Base-by-base conservation (phyloP, 2,888 invertebrate species). In the Drosophila greeni region DNA sequence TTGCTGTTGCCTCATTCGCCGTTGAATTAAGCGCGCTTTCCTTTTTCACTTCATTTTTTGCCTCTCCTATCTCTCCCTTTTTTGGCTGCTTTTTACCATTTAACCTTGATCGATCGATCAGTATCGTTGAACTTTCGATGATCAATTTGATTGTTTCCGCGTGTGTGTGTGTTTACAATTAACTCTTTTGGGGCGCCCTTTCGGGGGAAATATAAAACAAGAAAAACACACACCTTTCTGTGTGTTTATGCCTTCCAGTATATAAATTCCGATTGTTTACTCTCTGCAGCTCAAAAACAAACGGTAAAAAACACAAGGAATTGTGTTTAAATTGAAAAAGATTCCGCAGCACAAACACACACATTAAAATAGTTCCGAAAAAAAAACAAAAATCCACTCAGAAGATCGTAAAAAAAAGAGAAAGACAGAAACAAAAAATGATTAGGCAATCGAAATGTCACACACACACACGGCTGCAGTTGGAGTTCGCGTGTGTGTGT, bases 111-210 rank as follows among this genome's bases (percentile, higher is more conserved):
- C 75, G 77, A 81, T 77, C 78, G 59, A 66, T 66, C 51, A 37
- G 66, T 77, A 81, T 68, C 78, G 78, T 77, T 76, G 76, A 76
- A 83, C 83, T 83, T 75, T 81, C 67, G 43, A 73, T 70, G 66
- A 72, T 75, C 70, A 73, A 75, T 80, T 62, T 62, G 59, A 56
- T 56, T 56, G 66, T 54, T 52, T 39, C 54, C 45, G 45, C 26
- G 33, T 43, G 47, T 53, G 31, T 23, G 49, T 24, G 49, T 67
- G 40, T 52, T 51, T 60, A 39, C 53, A 55, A 36, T 57, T 43
- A 31, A 51, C 53, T 34, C 33, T 49, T 36, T 47, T 47, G 16
- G 31, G 59, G 31, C 45, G 33, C 52, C 65, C 43, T 40, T 61
- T 47, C 42, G 33, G 20, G 34, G 39, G 29, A 45, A 29, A 14